Evolutionary conservation across 1,140 invertebrate species (phyloP).

Genomic region (Yoshiicerus persimilis): DNA sequence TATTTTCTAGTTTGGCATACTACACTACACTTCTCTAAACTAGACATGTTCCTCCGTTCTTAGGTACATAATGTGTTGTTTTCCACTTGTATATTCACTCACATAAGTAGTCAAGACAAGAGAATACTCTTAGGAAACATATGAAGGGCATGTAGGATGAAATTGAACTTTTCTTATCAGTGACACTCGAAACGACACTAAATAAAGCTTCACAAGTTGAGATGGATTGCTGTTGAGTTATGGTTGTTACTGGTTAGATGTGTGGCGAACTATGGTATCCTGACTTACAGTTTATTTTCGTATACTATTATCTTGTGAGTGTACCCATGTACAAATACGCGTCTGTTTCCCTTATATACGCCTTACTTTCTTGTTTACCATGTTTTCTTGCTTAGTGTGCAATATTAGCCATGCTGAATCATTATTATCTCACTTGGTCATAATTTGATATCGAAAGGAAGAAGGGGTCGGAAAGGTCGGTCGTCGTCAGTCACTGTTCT

Average conservation of each 20-base stretch:
- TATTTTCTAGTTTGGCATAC: background rate
- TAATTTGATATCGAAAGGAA: constrained; percentile 9
- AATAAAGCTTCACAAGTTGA: constrained; percentile 17
- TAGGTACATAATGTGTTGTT: background rate
- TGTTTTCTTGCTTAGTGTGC: background rate
- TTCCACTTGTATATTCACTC: background rate
- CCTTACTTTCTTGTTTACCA: background rate
- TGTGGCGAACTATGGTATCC: background rate
- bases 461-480: background rate
- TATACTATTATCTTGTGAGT: background rate
- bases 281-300: background rate
- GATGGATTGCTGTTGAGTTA: constrained; percentile 7
- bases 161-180: constrained; percentile 23
- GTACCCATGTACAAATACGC: background rate
- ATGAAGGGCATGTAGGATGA: constrained; percentile 3
- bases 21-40: background rate
- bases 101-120: constrained; percentile 14
- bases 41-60: background rate
- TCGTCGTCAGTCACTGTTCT: background rate
- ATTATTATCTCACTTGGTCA: background rate
- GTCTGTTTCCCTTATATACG: background rate
- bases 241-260: background rate
- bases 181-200: constrained; percentile 21
- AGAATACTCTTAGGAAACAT: constrained; percentile 13
- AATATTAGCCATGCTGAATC: background rate